Evolutionary conservation across 2,888 invertebrate genomes (phyloP).

Genomic region (Dorcus hopei): DNA sequence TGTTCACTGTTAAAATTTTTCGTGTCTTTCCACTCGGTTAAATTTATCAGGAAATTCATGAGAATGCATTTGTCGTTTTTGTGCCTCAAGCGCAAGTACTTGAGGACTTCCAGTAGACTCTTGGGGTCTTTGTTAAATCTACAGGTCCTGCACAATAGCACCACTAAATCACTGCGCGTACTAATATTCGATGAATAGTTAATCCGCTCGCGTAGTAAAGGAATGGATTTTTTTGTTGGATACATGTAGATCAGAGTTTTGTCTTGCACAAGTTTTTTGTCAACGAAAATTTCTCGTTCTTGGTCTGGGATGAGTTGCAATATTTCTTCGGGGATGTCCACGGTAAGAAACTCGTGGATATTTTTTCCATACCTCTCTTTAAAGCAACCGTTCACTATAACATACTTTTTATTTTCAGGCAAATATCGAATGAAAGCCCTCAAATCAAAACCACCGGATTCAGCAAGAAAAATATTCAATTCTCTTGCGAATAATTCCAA

Average conservation of each 20-base stretch:
- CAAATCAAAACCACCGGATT: background rate
- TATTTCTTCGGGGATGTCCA: background rate
- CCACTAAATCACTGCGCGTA: background rate
- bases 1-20: conserved; percentile 2
- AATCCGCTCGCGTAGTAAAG: conserved; percentile 3
- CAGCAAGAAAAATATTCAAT: background rate
- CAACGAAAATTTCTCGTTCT: conserved; percentile 3
- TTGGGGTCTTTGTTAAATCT: background rate
- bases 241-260: conserved; percentile 1
- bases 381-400: conserved; percentile 1
- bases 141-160: background rate
- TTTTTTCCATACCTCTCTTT: conserved; percentile 2
- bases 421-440: background rate
- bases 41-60: background rate
- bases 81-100: conserved; percentile 4
- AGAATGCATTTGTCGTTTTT: conserved; percentile 5
- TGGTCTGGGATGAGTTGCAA: background rate
- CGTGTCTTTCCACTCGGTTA: background rate
- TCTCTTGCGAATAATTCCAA: conserved; percentile 7
- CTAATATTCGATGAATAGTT: conserved; percentile 4
- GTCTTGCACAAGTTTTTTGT: background rate
- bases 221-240: background rate
- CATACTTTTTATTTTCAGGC: background rate
- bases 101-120: conserved; percentile 1
- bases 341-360: background rate